Evolutionary conservation across 2,888 invertebrate species (phyloP).

Genomic region (Mamestra brassicae): DNA sequence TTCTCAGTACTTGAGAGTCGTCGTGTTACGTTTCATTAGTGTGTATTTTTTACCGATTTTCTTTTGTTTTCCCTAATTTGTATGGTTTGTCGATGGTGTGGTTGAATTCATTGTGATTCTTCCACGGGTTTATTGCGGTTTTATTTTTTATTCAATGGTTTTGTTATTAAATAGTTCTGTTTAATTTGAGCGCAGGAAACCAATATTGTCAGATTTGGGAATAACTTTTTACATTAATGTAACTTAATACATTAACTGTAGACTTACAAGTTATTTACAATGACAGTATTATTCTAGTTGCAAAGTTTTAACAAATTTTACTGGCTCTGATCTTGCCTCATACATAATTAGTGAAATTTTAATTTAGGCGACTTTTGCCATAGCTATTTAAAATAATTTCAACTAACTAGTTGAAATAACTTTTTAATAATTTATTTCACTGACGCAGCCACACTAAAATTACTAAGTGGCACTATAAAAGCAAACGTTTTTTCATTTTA

Average conservation of each 20-base stretch:
- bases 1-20: slow-evolving; percentile 48
- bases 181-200: background rate
- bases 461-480: background rate
- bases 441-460: background rate
- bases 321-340: no score
- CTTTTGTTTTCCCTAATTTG: slow-evolving; percentile 39
- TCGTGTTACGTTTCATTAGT: slow-evolving; percentile 57
- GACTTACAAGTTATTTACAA: no score
- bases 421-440: no score
- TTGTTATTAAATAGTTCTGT: background rate
- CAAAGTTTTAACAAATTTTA: no score
- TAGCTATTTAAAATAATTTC: no score
- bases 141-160: background rate
- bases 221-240: no score
- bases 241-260: no score
- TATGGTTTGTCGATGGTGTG: slow-evolving; percentile 9
- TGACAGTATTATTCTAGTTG: no score
- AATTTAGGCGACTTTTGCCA: no score
- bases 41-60: slow-evolving; percentile 41
- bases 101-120: background rate
- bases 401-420: no score
- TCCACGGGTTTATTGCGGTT: background rate
- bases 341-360: no score
- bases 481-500: background rate
- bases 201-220: background rate